Percentiles rank a stretch among this genome's conserved stretches.
Evolutionary conservation across 2,113 vertebrate species (phyloP).

Genomic region (Carollia perspicillata): DNA sequence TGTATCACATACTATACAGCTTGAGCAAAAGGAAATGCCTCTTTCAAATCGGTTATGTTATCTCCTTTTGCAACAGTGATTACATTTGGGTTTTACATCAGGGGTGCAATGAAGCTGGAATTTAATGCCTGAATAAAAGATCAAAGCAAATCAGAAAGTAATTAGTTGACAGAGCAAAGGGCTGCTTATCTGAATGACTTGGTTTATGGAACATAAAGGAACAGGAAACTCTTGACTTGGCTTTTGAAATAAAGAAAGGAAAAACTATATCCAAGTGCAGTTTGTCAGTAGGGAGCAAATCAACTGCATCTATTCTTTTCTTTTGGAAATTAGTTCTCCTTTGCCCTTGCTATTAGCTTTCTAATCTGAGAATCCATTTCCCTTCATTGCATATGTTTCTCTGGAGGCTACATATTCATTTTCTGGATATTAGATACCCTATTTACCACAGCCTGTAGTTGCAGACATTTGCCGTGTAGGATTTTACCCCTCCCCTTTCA

Average conservation of each 20-base stretch:
- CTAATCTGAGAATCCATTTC: constrained; percentile 60
- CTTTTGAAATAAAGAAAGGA: constrained; percentile 50
- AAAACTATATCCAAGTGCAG: neutral
- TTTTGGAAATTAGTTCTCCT: constrained; percentile 42
- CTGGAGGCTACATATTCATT: constrained; percentile 65
- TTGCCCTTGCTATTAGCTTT: constrained; percentile 25
- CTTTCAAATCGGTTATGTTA: constrained; percentile 7
- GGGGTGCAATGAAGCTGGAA: constrained; percentile 43
- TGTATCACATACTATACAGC: neutral
- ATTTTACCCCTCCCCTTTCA: constrained; percentile 6
- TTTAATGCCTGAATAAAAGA: constrained; percentile 57
- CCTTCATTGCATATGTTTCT: constrained; percentile 42
- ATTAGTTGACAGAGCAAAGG: constrained; percentile 62
- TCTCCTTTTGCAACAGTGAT: constrained; percentile 43
- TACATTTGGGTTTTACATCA: constrained; percentile 56
- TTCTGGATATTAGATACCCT: constrained; percentile 71
- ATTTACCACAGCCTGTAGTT: constrained; percentile 70
- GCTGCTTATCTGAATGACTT: constrained; percentile 55
- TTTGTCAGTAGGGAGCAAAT: constrained; percentile 44
- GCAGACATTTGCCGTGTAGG: constrained; percentile 1
- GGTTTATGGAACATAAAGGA: constrained; percentile 44
- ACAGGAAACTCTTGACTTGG: constrained; percentile 48
- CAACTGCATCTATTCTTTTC: constrained; percentile 40
- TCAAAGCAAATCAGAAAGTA: constrained; percentile 70
- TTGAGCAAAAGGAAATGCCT: constrained; percentile 32